Evolutionary conservation across 1,140 invertebrate genomes (phyloP).

Genomic region (Drosophila malerkotliana): DNA sequence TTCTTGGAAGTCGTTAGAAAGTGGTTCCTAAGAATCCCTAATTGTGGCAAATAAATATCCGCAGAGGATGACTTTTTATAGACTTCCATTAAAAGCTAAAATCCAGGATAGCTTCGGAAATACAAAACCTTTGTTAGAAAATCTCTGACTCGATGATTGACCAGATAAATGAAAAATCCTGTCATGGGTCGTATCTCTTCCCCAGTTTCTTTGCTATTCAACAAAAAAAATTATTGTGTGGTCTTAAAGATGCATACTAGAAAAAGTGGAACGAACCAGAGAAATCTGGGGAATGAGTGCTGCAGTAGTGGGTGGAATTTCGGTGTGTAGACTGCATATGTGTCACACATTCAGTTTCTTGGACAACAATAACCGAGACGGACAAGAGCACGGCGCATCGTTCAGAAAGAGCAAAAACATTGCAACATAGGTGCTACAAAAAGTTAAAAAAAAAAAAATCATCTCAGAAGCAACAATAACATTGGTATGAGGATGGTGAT

Average conservation of each 20-base stretch:
- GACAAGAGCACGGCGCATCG: constrained; percentile 54
- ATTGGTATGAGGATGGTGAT: neutral
- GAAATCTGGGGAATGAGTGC: constrained; percentile 18
- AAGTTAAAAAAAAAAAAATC: constrained; percentile 20
- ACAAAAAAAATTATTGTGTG: neutral
- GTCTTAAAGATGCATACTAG: constrained; percentile 21
- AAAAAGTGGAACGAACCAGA: constrained; percentile 24
- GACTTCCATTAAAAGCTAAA: too few species aligned
- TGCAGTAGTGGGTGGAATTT: constrained; percentile 1
- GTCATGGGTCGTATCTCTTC: neutral
- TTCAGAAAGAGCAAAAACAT: constrained; percentile 57
- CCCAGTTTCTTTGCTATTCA: neutral
- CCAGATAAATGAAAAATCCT: neutral
- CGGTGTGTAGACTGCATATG: constrained; percentile 50
- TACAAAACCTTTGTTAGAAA: too few species aligned
- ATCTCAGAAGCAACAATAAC: constrained; percentile 50
- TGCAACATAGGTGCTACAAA: constrained; percentile 57
- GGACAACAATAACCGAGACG: constrained; percentile 67
- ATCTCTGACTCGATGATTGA: neutral
- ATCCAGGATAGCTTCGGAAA: too few species aligned
- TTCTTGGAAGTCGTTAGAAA: neutral
- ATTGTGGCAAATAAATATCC: neutral
- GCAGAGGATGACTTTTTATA: neutral
- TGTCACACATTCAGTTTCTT: constrained; percentile 68
- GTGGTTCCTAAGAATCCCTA: neutral